Evolutionary conservation across 2,888 invertebrate species (phyloP).

Genomic region (Drosophila mimetica): DNA sequence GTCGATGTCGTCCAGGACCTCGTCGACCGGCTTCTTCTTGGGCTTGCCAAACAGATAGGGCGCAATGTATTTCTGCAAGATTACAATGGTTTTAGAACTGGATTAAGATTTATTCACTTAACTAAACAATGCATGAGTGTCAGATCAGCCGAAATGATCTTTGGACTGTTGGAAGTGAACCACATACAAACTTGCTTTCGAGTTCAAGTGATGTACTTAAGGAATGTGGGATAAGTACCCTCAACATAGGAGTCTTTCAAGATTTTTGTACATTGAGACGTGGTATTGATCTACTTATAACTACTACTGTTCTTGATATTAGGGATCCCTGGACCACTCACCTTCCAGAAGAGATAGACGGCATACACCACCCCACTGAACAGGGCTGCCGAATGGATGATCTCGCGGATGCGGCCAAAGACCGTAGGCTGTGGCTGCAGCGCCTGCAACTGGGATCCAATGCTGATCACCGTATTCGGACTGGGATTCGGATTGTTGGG

Average conservation of each 20-base stretch:
- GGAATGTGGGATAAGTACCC: no score
- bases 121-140: no score
- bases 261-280: no score
- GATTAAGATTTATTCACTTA: background rate
- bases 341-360: constrained; percentile 93
- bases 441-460: constrained; percentile 76
- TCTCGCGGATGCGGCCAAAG: constrained; percentile 87
- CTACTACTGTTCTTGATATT: background rate
- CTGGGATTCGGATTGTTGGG: constrained; percentile 77
- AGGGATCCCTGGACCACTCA: constrained; percentile 73
- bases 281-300: no score
- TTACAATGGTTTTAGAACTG: no score
- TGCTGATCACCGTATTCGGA: constrained; percentile 81
- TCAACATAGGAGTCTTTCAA: no score
- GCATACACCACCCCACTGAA: constrained; percentile 92
- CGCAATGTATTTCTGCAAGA: constrained; percentile 86
- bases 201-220: no score
- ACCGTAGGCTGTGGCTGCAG: constrained; percentile 80
- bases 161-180: background rate
- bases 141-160: background rate
- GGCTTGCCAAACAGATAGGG: constrained; percentile 89
- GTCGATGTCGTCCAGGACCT: constrained; percentile 88
- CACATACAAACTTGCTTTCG: background rate
- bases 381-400: constrained; percentile 89
- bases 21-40: constrained; percentile 88